These are phyloP conservation scores for Plebejus melissa DNA, from an alignment of 2,888 invertebrate genomes.

Conservation along the genomic window DNA sequence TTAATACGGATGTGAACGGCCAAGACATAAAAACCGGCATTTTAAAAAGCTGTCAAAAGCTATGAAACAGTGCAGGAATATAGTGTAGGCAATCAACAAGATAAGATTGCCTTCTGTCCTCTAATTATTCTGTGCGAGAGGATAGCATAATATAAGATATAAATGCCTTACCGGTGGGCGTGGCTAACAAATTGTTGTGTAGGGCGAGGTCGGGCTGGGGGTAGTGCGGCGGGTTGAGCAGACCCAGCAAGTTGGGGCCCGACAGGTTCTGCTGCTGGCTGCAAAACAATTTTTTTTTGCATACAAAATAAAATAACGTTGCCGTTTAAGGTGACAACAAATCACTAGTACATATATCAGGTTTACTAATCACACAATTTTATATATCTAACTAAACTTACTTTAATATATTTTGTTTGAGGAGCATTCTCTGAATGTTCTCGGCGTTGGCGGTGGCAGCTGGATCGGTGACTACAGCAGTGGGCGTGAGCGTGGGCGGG, in stretches of 20 bases:
- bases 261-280: slow-evolving; percentile 71
- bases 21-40: neutral
- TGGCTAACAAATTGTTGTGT: slow-evolving; percentile 53
- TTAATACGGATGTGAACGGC: neutral
- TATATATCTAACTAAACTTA: slow-evolving; percentile 44
- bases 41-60: neutral
- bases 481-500: slow-evolving; percentile 50
- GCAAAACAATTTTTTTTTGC: slow-evolving; percentile 30
- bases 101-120: neutral
- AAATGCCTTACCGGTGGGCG: slow-evolving; percentile 50
- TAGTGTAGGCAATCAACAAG: neutral
- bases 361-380: neutral
- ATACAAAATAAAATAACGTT: neutral
- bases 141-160: neutral
- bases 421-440: slow-evolving; percentile 71
- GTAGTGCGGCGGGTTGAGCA: slow-evolving; percentile 62
- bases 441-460: slow-evolving; percentile 61
- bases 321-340: neutral
- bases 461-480: slow-evolving; percentile 47
- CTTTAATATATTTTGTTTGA: slow-evolving; percentile 76
- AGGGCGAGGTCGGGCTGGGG: slow-evolving; percentile 61
- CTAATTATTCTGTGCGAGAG: neutral
- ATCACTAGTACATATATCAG: neutral
- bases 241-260: slow-evolving; percentile 65
- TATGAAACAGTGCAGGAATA: neutral